Conservation (phyloP, 2,113 vertebrate genomes). For the Heptranchias perlo region DNA sequence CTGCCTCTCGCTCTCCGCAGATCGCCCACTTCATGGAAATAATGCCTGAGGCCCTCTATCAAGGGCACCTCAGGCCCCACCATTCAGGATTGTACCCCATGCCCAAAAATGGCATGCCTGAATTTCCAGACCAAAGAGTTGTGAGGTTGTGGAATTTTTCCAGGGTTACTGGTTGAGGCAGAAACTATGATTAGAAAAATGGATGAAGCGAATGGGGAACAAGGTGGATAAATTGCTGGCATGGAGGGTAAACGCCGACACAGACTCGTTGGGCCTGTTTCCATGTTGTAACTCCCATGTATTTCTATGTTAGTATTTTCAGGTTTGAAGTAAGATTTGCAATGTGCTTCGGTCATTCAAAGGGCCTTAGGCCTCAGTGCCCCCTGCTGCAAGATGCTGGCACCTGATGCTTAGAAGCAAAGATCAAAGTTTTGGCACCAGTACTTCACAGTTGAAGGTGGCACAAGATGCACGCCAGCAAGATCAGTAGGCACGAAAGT, state of each 20-base stretch:
- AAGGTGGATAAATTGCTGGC: background rate
- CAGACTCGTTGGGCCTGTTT: background rate
- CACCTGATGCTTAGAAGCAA: too few relatives aligned
- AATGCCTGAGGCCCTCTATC: background rate
- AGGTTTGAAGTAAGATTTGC: background rate
- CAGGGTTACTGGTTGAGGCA: background rate
- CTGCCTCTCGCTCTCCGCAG: background rate
- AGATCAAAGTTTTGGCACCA: background rate
- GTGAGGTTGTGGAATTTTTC: background rate
- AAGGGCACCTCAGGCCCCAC: too few relatives aligned
- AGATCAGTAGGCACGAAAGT: background rate
- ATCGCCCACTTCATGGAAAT: too few relatives aligned
- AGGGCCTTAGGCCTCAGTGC: too few relatives aligned
- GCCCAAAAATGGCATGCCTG: too few relatives aligned
- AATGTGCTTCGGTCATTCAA: background rate
- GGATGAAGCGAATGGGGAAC: background rate
- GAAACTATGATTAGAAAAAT: background rate
- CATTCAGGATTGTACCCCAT: background rate
- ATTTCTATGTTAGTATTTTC: background rate
- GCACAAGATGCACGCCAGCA: background rate
- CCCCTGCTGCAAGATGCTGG: too few relatives aligned
- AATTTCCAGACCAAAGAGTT: background rate
- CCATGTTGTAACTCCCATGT: background rate
- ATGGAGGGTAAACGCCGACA: background rate
- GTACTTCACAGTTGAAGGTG: background rate